phyloP scores from a whole-genome alignment of 2,888 invertebrate species.

The Phlogophora meticulosa region DNA sequence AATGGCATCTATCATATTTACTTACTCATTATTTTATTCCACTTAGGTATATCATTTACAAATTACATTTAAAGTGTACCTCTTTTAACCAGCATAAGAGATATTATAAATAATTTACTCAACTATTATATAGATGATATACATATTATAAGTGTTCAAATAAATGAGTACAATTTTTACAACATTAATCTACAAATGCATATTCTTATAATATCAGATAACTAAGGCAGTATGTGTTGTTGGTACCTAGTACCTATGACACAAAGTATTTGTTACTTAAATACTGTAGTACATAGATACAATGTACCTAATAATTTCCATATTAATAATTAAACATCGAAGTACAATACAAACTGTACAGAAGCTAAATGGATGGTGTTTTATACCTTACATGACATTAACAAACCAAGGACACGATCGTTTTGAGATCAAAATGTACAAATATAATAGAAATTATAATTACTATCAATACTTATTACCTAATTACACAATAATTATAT shows the following conservation, averaged over 20 bases:
- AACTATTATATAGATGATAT: conserved; percentile 61
- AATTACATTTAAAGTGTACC: conserved; percentile 87
- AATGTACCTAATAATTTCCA: conserved; percentile 44
- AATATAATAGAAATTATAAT: conserved; percentile 77
- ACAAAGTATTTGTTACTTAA: conserved; percentile 47
- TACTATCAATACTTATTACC: conserved; percentile 50
- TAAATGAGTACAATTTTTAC: conserved; percentile 64
- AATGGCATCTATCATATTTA: conserved; percentile 63
- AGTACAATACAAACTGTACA: conserved; percentile 88
- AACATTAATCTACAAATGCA: conserved; percentile 67
- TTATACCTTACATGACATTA: conserved; percentile 89
- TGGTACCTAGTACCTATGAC: conserved; percentile 41
- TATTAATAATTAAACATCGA: conserved; percentile 76
- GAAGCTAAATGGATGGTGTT: conserved; percentile 90
- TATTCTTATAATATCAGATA: conserved; percentile 58
- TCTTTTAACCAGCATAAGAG: conserved; percentile 89
- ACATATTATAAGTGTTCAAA: conserved; percentile 38
- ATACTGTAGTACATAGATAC: conserved; percentile 48
- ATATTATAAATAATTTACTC: conserved; percentile 73
- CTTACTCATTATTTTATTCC: conserved; percentile 49
- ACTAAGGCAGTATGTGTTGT: conserved; percentile 79
- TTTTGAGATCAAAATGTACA: conserved; percentile 91
- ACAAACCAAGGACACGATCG: conserved; percentile 88
- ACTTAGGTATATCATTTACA: conserved; percentile 78
- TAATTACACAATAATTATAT: conserved; percentile 47